Evolutionary conservation across 2,888 invertebrate genomes (phyloP), one percentile per base, ranked within the genome.

Genomic region (Zeuzera pyrina): DNA sequence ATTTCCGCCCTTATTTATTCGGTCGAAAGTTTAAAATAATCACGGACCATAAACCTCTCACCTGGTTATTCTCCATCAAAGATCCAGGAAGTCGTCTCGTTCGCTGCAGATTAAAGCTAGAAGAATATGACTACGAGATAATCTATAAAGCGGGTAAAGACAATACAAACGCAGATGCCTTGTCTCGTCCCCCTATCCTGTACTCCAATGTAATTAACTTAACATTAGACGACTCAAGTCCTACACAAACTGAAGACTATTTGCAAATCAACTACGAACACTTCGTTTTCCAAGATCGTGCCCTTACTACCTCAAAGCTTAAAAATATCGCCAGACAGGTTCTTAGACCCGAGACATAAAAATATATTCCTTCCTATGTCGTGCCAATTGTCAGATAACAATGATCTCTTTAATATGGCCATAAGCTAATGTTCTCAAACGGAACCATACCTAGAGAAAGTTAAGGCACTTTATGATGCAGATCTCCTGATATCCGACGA

Each of bases 301-400:
- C 43, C 10, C 37, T 49, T 22, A n/a, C n/a, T n/a, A 35, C 33
- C 31, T 31, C 39, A 15, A 23, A 48, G 42, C 24, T 25, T 46
- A 3, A 31, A 46, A 30, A 35, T 31, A 2, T 38, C 47, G 15
- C 44, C 49, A 6, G 46, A 49, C 29, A 35, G 31, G 1, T 41
- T 52, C 12, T 39, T 53, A 41, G 42, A 51, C 15, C 14, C 30
- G 7, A 33, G 42, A 27, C 52, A 57, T 16, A 54, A 53, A 43
- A 39, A 50, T 14, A 46, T 56, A 21, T 43, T 48, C 22, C 45
- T 54, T 21, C 51, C 52, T 3, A 33, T 34, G 12, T 52, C 50
- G 3, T 43, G 45, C 14, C 12, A 42, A 35, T 33, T 34, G 3
- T 42, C 46, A 10, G 40, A 50, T 24, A 33, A 46, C 12, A 45